Evolutionary conservation across 1,140 invertebrate species (phyloP), one percentile per base, ranked within the genome.

Genomic region (Caenorhabditis brenneri): DNA sequence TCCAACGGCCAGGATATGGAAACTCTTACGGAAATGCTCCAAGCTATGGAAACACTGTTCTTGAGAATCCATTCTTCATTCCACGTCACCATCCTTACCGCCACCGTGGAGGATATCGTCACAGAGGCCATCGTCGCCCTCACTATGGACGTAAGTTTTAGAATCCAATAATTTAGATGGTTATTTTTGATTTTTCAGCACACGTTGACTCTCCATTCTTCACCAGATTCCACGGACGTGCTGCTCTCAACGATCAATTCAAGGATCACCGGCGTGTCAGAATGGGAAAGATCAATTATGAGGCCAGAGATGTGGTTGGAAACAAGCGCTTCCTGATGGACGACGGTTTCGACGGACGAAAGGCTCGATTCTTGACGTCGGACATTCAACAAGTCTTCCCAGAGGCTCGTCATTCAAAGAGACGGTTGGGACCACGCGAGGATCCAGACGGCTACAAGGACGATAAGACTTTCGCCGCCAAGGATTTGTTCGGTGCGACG

Each of bases 31-130:
- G 36, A 22, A 55, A 55, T 15, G 39, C 39, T 42, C 65, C 29
- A 7, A 22, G 12, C 6, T 36, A 36, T n/a, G 58, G 33, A 65
- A 65, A 19, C 31, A 3, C 58, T 12, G n/a, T 22, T 12, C 15
- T 74, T 12, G 33, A 39, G 65, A 74, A 74, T 74, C 65, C 65
- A 24, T 74, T 74, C 22, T 74, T 42, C 36, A 42, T 74, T 46
- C 65, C 65, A 36, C 33, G 31, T n/a, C 58, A 65, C 19, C 33
- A 36, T 65, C 31, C 58, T 46, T 29, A 55, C 15, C 36, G 22
- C 24, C 65, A 74, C 65, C n/a, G 22, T 7, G 58, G 58, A 36
- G 19, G 24, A 42, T 5, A 42, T 27, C n/a, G 24, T n/a, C 53
- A 58, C 53, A 58, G 58, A 65, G 36, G 22, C 5, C 36, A 74